Conservation (phyloP, 2,888 invertebrate genomes). For the Drosophila paracracens region DNA sequence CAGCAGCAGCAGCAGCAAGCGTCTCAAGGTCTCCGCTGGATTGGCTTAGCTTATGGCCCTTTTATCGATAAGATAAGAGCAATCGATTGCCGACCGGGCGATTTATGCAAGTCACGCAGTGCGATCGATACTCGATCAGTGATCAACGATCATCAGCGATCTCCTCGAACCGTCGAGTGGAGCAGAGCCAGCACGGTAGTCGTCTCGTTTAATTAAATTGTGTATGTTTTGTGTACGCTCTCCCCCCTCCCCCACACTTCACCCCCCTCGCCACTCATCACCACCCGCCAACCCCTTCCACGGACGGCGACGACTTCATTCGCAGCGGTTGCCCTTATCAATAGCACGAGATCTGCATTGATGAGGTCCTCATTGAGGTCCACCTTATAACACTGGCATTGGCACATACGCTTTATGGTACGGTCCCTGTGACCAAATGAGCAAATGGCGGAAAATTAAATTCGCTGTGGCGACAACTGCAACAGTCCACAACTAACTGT, state of each 20-base stretch:
- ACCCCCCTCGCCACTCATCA: no score
- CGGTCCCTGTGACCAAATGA: constrained; percentile 52
- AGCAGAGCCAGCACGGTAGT: constrained; percentile 60
- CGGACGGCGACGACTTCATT: constrained; percentile 66
- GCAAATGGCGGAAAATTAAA: constrained; percentile 79
- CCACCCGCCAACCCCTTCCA: background rate
- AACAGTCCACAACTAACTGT: constrained; percentile 17
- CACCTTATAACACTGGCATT: constrained; percentile 20
- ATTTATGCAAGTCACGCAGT: constrained; percentile 64
- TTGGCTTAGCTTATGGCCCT: background rate
- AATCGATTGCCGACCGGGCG: constrained; percentile 33
- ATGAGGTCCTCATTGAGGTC: constrained; percentile 44
- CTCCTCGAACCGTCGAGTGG: constrained; percentile 29
- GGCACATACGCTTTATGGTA: constrained; percentile 73
- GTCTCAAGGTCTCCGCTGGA: background rate
- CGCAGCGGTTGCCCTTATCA: constrained; percentile 61
- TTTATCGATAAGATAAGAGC: constrained; percentile 37
- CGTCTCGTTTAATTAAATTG: constrained; percentile 75
- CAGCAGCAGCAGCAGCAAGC: constrained; percentile 10
- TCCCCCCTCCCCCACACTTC: background rate
- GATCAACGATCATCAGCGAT: constrained; percentile 7
- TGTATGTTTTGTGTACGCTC: constrained; percentile 63
- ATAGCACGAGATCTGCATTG: constrained; percentile 63
- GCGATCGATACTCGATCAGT: constrained; percentile 19
- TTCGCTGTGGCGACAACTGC: constrained; percentile 31